Base-by-base conservation (phyloP, 1,140 invertebrate genomes). In the Ptiloglossa arizonensis region DNA sequence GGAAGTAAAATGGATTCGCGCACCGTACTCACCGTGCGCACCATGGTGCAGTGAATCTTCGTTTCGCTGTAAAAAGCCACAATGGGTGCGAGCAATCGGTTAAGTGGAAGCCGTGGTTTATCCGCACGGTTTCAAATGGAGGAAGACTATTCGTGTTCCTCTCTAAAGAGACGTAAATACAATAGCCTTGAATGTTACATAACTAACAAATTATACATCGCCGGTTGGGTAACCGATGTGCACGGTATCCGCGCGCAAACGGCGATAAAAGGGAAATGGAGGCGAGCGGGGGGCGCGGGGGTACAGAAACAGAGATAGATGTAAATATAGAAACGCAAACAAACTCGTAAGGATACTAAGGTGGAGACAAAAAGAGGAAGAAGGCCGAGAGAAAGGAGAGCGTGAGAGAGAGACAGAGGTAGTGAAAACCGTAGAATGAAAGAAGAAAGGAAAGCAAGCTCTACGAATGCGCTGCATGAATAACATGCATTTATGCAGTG, bases 401-500 rank as follows among this genome's bases (percentile, higher is more conserved):
- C 8, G 24, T 4, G n/a, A 5, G 1, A 2, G 5, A 22, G 11
- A 11, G 13, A 27, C 1, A 17, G 5, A 17, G 27, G n/a, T 2
- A 8, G n/a, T 2, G 48, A 8, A 46, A 54, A 71, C 22, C 32
- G 44, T 32, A 5, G 19, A 56, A 35, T 38, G 50, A 54, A 70
- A 60, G 62, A 63, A 73, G 78, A 73, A 38, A 73, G 22, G 46
- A 68, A 78, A 69, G 63, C 57, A 82, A 79, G 67, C 59, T 46
- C 77, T 72, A 74, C 83, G 80, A 75, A 80, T 76, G 86, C 75
- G 79, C 79, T 87, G 85, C 82, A 86, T 87, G 86, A 87, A 87
- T 87, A 86, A 79, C 79, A 87, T 87, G 86, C 86, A 88, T 88
- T 88, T 88, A 88, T 89, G 87, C 87, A 89, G 86, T 87, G 81